Conservation (phyloP, 2,113 vertebrate genomes). For the human region DNA sequence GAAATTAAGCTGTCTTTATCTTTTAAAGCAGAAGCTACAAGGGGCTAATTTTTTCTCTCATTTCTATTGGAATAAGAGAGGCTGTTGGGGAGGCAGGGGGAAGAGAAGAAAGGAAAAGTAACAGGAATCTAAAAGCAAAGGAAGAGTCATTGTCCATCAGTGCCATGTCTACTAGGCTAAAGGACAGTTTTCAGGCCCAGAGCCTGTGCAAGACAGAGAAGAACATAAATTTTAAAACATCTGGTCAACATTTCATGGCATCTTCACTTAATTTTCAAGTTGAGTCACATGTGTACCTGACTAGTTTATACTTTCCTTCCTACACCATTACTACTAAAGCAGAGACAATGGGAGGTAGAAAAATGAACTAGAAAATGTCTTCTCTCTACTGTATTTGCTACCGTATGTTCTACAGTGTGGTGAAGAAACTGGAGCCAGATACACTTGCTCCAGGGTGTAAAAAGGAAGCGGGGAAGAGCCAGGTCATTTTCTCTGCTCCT, state of each 20-base stretch:
- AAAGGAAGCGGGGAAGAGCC: background rate
- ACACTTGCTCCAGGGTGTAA: background rate
- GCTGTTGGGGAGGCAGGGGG: background rate
- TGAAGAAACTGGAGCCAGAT: background rate
- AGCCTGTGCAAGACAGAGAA: background rate
- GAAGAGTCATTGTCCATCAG: background rate
- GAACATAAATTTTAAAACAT: background rate
- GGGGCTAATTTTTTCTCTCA: conserved; percentile 26
- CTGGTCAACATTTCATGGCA: background rate
- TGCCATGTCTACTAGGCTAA: background rate
- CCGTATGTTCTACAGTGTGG: background rate
- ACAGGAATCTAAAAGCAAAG: background rate
- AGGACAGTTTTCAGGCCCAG: background rate
- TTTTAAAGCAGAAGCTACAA: conserved; percentile 45
- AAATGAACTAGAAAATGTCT: background rate
- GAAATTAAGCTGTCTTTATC: conserved; percentile 61
- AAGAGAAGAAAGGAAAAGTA: background rate
- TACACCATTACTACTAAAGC: background rate
- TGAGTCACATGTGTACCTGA: background rate
- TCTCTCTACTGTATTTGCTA: background rate
- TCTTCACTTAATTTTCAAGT: conserved; percentile 31
- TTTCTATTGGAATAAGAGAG: background rate
- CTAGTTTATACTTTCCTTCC: background rate
- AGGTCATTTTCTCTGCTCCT: background rate
- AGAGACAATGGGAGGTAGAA: background rate